Percentiles rank a stretch among this genome's conserved stretches.
phyloP scores from a whole-genome alignment of 2,113 vertebrate species.

The Porphyrio hochstetteri region DNA sequence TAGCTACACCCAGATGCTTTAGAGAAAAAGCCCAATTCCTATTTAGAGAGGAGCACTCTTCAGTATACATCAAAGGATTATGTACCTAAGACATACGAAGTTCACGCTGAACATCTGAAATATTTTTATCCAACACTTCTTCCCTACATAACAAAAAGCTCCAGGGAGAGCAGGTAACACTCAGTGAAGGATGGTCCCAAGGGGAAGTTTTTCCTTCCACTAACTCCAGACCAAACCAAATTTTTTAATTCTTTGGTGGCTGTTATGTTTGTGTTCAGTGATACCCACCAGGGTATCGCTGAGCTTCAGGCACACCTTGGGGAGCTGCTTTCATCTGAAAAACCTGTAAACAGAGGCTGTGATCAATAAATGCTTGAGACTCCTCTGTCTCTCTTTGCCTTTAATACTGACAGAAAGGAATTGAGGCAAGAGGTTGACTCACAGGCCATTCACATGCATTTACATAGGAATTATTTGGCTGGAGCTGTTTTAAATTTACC shows the following conservation, averaged over 20 bases:
- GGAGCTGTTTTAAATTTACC: background rate
- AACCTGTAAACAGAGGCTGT: background rate
- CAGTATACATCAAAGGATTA: constrained; percentile 10
- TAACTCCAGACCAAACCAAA: background rate
- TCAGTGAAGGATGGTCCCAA: background rate
- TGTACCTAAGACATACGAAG: background rate
- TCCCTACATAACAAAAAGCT: constrained; percentile 10
- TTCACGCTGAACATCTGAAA: background rate
- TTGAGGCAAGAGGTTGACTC: background rate
- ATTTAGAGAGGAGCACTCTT: background rate
- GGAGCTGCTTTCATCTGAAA: background rate
- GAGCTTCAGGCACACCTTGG: background rate
- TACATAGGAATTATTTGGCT: background rate
- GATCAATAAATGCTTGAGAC: background rate
- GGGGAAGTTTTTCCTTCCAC: background rate
- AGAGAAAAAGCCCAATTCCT: background rate
- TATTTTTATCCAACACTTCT: background rate
- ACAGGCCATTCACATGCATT: background rate
- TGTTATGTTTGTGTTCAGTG: background rate
- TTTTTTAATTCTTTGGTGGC: background rate
- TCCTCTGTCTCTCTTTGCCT: background rate
- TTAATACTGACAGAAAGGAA: background rate
- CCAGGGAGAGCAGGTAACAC: background rate
- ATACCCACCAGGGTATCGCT: background rate
- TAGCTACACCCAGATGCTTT: background rate